A percentile compares a stretch with the other conserved stretches of the same genome.
Conservation (phyloP, 2,113 vertebrate species). For the Eudorcas thomsonii region DNA sequence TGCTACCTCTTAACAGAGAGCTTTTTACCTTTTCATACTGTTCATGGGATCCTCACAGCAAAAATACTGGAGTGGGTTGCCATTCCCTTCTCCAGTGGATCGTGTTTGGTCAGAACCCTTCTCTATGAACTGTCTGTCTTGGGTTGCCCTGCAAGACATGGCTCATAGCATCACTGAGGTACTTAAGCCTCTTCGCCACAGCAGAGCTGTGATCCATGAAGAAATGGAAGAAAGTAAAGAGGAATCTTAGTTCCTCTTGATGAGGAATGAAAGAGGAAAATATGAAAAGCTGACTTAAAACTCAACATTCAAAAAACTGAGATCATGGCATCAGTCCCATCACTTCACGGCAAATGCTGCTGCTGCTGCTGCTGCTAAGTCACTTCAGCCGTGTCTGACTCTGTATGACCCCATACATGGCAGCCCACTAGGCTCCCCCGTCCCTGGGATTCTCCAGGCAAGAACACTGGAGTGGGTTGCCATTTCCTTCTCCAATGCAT, state of each 20-base stretch:
- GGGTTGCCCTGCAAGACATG: neutral
- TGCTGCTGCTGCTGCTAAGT: too few species aligned
- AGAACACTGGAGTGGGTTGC: too few species aligned
- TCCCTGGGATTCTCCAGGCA: too few species aligned
- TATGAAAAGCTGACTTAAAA: neutral
- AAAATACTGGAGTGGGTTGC: neutral
- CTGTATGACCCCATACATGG: too few species aligned
- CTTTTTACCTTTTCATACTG: neutral
- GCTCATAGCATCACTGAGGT: neutral
- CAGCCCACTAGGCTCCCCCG: too few species aligned
- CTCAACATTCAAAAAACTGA: neutral
- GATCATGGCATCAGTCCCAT: neutral
- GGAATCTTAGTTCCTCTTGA: neutral
- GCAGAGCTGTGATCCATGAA: neutral
- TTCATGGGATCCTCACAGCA: fast-evolving
- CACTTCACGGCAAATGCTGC: neutral
- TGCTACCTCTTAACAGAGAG: neutral
- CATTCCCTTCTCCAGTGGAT: neutral
- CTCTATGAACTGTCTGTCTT: neutral
- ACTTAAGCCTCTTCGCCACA: neutral
- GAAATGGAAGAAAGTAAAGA: neutral
- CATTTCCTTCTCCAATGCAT: too few species aligned
- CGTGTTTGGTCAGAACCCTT: neutral
- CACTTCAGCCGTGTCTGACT: too few species aligned
- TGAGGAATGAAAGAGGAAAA: neutral